phyloP scores from a whole-genome alignment of 2,113 vertebrate genomes.

The Pseudorectes ferrugineus region DNA sequence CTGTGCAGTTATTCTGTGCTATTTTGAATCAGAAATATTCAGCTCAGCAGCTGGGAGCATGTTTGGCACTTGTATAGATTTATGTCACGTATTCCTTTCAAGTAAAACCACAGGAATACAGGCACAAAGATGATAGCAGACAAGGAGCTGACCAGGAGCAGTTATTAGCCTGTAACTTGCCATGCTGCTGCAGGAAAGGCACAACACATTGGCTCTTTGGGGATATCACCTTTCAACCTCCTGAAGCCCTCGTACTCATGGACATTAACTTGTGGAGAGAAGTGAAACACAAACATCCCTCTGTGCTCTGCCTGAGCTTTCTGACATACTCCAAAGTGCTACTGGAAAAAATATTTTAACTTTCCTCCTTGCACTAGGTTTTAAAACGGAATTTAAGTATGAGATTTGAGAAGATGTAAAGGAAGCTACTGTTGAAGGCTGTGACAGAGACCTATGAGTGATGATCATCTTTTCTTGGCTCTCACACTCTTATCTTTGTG shows the following conservation, averaged over 20 bases:
- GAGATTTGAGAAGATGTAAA: background rate
- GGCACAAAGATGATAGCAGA: background rate
- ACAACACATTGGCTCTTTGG: background rate
- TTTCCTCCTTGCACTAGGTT: background rate
- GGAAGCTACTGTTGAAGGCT: background rate
- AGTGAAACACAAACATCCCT: background rate
- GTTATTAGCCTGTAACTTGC: background rate
- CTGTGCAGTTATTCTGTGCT: background rate
- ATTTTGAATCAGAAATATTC: background rate
- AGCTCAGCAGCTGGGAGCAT: background rate
- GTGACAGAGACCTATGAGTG: background rate
- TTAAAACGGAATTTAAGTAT: background rate
- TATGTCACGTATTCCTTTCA: background rate
- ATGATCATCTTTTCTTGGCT: background rate
- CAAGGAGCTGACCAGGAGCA: background rate
- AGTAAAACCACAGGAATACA: constrained; percentile 14
- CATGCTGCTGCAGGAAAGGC: background rate
- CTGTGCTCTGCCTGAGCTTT: background rate
- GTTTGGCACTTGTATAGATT: background rate
- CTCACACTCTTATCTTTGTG: background rate
- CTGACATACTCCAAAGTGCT: background rate
- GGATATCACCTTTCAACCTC: constrained; percentile 5
- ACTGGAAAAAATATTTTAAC: background rate
- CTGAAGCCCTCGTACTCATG: background rate
- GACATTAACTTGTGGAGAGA: background rate